Evolutionary conservation across 2,888 invertebrate genomes (phyloP).

Genomic region (Orthosia gothica): DNA sequence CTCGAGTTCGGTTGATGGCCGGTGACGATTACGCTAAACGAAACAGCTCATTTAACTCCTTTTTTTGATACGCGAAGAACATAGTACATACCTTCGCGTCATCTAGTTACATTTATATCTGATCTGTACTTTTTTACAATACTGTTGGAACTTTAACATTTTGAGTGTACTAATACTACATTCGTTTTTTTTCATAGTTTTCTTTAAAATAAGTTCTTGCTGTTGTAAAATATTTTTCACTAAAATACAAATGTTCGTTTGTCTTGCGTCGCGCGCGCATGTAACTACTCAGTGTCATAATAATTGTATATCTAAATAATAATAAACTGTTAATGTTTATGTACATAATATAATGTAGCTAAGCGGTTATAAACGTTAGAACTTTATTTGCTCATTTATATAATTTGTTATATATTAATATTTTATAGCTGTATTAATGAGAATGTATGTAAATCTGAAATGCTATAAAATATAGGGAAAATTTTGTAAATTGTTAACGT

Average conservation of each 20-base stretch:
- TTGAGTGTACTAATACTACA: constrained; percentile 34
- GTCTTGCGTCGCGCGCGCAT: constrained; percentile 45
- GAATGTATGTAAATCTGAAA: constrained; percentile 77
- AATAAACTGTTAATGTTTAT: constrained; percentile 68
- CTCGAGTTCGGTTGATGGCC: too few species aligned
- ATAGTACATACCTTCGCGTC: too few species aligned
- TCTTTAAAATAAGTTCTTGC: constrained; percentile 25
- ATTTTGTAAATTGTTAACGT: constrained; percentile 88
- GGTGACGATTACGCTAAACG: too few species aligned
- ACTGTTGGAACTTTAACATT: constrained; percentile 21
- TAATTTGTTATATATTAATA: constrained; percentile 52
- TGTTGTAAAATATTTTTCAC: constrained; percentile 59
- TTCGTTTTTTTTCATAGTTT: constrained; percentile 7
- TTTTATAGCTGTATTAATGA: constrained; percentile 62
- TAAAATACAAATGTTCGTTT: constrained; percentile 36
- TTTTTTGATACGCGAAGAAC: too few species aligned
- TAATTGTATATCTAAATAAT: constrained; percentile 62
- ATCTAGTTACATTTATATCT: too few species aligned
- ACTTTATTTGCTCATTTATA: constrained; percentile 65
- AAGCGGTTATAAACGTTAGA: constrained; percentile 68
- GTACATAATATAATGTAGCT: constrained; percentile 69
- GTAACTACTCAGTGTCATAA: constrained; percentile 65
- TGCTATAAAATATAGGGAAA: constrained; percentile 77
- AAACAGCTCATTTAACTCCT: too few species aligned
- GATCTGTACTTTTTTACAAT: neutral